These are phyloP conservation scores for Dolichomitus sp. DNA, from an alignment of 2,888 invertebrate species.

Conservation along the genomic window DNA sequence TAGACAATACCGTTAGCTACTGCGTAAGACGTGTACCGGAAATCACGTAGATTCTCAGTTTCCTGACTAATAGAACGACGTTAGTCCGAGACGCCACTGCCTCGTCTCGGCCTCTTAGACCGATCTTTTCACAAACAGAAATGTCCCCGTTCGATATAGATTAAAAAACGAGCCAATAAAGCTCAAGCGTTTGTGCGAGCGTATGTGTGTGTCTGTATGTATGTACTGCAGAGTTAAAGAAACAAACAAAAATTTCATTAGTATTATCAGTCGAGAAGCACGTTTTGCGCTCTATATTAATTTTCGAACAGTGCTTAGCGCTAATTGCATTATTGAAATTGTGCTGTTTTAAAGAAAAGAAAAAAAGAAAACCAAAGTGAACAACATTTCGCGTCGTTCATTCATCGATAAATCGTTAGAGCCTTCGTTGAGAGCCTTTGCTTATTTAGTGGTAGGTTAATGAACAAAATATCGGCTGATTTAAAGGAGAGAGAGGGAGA, in stretches of 20 bases:
- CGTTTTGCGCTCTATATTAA: slow-evolving; percentile 52
- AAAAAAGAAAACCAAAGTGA: slow-evolving; percentile 16
- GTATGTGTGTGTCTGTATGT: slow-evolving; percentile 55
- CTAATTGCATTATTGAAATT: slow-evolving; percentile 14
- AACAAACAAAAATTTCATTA: slow-evolving; percentile 28
- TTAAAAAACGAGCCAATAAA: slow-evolving; percentile 20
- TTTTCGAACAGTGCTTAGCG: slow-evolving; percentile 30
- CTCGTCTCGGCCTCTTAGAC: slow-evolving; percentile 12
- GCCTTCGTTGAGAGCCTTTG: slow-evolving; percentile 40
- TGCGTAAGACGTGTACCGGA: slow-evolving; percentile 32
- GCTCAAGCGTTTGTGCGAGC: slow-evolving; percentile 34
- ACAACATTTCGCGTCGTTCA: slow-evolving; percentile 28
- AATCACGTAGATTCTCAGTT: slow-evolving; percentile 43
- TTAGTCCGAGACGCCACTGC: slow-evolving; percentile 10
- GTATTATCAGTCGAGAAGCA: slow-evolving; percentile 26
- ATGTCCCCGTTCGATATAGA: slow-evolving; percentile 16
- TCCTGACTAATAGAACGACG: slow-evolving; percentile 32
- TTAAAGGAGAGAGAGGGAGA: slow-evolving; percentile 13
- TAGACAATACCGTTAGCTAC: slow-evolving; percentile 58
- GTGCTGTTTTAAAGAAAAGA: slow-evolving; percentile 26
- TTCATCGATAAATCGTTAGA: slow-evolving; percentile 41
- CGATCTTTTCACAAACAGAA: slow-evolving; percentile 2
- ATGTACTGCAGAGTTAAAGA: slow-evolving; percentile 56
- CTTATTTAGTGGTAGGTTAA: slow-evolving; percentile 41
- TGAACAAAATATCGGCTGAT: slow-evolving; percentile 34